Evolutionary conservation across 2,797 vertebrate species (phyloP), one percentile per base, ranked within the genome.

Genomic region (Falco concolor): DNA sequence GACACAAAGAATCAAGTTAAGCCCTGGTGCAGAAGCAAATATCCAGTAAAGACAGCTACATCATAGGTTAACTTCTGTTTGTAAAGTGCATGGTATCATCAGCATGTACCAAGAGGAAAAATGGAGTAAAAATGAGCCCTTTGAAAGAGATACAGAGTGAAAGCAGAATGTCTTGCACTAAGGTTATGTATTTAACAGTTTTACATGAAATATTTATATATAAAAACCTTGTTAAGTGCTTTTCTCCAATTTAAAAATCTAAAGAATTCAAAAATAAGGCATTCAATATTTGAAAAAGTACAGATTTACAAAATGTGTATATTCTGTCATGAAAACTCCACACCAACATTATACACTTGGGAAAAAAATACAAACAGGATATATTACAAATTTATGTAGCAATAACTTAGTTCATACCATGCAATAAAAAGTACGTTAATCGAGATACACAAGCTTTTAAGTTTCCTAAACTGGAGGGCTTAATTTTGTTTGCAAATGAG

Each of bases 381-480:
- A 99, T 98, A 99, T 99, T 99, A 99, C 98, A 99, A 98, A 99
- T 98, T 98, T 98, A 98, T 98, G 99, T 98, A 99, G 98, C 98
- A 99, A 99, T 99, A 99, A 99, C 98, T 99, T 99, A 99, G 98
- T 98, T 99, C 98, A 99, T 98, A 99, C 98, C 99, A 99, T 99
- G 99, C 99, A 99, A 98, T 99, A 98, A 99, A 98, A 98, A 98
- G 98, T 97, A 98, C 96, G 94, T 98, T 98, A 98, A 98, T 98
- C 94, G 97, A 98, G 98, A 98, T 98, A 99, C 98, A 98, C 98
- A 97, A 98, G 98, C 98, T 98, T 98, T 97, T 97, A 97, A 96
- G 96, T 96, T 97, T 97, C 97, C 97, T 98, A 98, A 98, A 98
- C 96, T 94, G 96, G 94, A 98, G 96, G 96, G 96, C 93, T 97